Percentiles rank a stretch among this genome's conserved stretches.
Conservation (phyloP, 2,888 invertebrate species). For the Molorchus minor region DNA sequence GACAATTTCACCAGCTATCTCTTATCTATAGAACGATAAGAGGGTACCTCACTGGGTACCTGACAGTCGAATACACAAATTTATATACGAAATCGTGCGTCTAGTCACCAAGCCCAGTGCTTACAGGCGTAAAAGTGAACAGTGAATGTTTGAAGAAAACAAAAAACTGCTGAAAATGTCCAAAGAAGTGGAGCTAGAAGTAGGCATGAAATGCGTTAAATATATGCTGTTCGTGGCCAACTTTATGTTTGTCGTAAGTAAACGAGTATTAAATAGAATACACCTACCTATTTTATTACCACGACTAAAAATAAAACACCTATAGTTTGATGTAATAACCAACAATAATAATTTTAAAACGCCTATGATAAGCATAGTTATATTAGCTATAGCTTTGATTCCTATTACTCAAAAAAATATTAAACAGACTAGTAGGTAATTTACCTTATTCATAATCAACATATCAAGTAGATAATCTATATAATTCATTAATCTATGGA, state of each 20-base stretch:
- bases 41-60: slow-evolving; percentile 7
- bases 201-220: slow-evolving; percentile 72
- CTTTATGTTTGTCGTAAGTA: slow-evolving; percentile 72
- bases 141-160: slow-evolving; percentile 15
- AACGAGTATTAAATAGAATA: slow-evolving; percentile 19
- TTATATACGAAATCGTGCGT: not conserved
- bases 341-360: too few species aligned
- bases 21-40: slow-evolving; percentile 20
- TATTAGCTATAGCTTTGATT: too few species aligned
- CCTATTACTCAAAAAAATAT: too few species aligned
- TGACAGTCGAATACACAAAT: slow-evolving; percentile 2
- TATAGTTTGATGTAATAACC: too few species aligned
- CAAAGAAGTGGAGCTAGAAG: slow-evolving; percentile 66
- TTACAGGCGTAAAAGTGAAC: not conserved
- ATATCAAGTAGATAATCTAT: too few species aligned
- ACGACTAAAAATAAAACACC: too few species aligned
- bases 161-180: slow-evolving; percentile 48
- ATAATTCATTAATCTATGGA: too few species aligned
- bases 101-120: slow-evolving; percentile 6
- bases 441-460: too few species aligned
- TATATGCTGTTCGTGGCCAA: slow-evolving; percentile 75
- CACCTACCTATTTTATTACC: too few species aligned
- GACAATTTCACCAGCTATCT: not conserved
- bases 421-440: too few species aligned
- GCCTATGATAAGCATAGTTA: too few species aligned